These are phyloP conservation scores for Argyresthia goedartella DNA, from an alignment of 2,888 invertebrate genomes.

Conservation along the genomic window DNA sequence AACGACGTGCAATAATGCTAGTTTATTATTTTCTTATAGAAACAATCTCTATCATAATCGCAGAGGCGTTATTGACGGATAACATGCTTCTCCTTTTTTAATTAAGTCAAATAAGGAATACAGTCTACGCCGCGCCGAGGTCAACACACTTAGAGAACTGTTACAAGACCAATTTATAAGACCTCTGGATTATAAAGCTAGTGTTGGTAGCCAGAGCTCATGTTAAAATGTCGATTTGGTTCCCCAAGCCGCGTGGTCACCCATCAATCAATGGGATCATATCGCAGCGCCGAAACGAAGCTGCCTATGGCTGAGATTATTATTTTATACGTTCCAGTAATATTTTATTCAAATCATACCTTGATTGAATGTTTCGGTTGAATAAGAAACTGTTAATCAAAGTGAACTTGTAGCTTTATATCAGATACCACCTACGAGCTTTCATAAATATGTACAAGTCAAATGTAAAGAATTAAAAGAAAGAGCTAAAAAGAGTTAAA, in stretches of 20 bases:
- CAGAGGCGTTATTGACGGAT: conserved; percentile 46
- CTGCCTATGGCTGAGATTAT: conserved; percentile 43
- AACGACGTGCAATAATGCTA: too few relatives aligned
- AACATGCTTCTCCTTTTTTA: conserved; percentile 60
- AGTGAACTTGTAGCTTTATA: not conserved
- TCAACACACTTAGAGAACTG: conserved; percentile 51
- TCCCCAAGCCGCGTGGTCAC: conserved; percentile 56
- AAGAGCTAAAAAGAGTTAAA: conserved; percentile 7
- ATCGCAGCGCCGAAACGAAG: conserved; percentile 54
- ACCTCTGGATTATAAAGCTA: conserved; percentile 8
- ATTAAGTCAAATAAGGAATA: conserved; percentile 59
- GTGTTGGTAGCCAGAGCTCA: conserved; percentile 14
- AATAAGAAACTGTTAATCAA: conserved; percentile 5
- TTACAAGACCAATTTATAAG: conserved; percentile 28
- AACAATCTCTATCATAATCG: conserved; percentile 27
- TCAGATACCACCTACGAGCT: not conserved
- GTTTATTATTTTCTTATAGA: conserved; percentile 24
- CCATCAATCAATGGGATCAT: conserved; percentile 70
- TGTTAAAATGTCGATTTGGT: conserved; percentile 22
- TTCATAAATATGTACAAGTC: not conserved
- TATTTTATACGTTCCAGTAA: conserved; percentile 61
- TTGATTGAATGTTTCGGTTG: conserved; percentile 60
- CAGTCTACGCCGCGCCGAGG: conserved; percentile 40
- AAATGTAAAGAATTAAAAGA: not conserved
- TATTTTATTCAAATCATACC: conserved; percentile 64